phyloP scores from a whole-genome alignment of 2,113 vertebrate species.

The Tursiops truncatus region DNA sequence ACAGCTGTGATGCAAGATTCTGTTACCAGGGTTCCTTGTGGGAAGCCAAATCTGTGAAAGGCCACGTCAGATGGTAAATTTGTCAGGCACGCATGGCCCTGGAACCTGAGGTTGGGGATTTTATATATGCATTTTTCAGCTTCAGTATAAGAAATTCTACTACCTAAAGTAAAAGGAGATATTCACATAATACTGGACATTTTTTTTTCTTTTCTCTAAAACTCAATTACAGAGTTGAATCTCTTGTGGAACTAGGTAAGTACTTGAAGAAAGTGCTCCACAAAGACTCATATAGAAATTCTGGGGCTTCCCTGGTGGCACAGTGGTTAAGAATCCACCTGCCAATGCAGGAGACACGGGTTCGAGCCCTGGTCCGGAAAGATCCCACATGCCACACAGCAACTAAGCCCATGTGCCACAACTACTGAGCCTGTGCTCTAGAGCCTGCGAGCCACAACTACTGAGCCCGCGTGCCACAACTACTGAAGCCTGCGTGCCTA shows the following conservation, averaged over 20 bases:
- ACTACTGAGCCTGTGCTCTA: too few relatives aligned
- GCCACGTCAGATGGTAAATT: constrained; percentile 92
- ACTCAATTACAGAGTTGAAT: not conserved
- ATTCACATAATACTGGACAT: not conserved
- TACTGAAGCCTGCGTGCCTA: too few relatives aligned
- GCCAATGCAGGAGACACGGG: too few relatives aligned
- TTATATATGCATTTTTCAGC: constrained; percentile 88
- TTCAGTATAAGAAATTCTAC: constrained; percentile 83
- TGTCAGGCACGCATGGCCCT: constrained; percentile 84
- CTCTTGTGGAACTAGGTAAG: not conserved
- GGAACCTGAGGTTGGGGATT: constrained; percentile 87
- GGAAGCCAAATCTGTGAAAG: constrained; percentile 91
- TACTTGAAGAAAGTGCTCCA: not conserved
- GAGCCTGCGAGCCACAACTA: too few relatives aligned
- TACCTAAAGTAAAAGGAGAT: constrained; percentile 67
- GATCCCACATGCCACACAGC: too few relatives aligned
- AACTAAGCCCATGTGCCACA: too few relatives aligned
- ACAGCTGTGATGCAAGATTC: constrained; percentile 90
- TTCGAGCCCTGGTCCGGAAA: too few relatives aligned
- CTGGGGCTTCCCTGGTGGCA: not conserved
- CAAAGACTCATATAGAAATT: not conserved
- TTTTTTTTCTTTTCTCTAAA: not conserved
- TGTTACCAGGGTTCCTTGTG: constrained; percentile 84
- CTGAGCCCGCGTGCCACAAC: too few relatives aligned
- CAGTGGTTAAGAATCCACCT: too few relatives aligned